phyloP scores from a whole-genome alignment of 2,888 invertebrate species.

The Atethmia centrago region DNA sequence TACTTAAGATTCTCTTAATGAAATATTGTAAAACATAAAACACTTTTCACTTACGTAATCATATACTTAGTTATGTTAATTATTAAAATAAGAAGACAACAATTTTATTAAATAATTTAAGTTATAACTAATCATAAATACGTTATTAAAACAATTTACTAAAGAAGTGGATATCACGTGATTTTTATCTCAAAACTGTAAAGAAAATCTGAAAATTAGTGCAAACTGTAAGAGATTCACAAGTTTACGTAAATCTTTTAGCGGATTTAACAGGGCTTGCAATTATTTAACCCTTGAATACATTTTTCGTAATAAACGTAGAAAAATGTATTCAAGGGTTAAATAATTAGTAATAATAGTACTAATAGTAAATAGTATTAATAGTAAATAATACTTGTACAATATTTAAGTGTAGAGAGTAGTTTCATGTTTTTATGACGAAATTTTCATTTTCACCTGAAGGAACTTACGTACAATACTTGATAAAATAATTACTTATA shows the following conservation, averaged over 20 bases:
- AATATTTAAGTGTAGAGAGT: neutral
- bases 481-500: neutral
- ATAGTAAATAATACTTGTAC: too few species aligned
- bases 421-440: neutral
- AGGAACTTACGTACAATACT: neutral
- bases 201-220: conserved; percentile 3
- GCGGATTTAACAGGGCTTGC: neutral
- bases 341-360: too few species aligned
- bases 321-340: too few species aligned
- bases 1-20: neutral
- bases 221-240: neutral
- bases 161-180: conserved; percentile 1
- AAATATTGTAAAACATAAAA: conserved; percentile 1
- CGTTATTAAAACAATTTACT: neutral
- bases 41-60: neutral
- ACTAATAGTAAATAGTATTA: too few species aligned
- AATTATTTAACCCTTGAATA: conserved; percentile 31
- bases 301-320: too few species aligned
- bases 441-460: neutral
- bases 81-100: neutral
- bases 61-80: neutral
- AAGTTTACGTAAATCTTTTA: neutral
- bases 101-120: neutral
- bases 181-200: neutral
- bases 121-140: neutral